These are phyloP conservation scores for Myoxocephalus aenaeus DNA, from an alignment of 2,797 vertebrate species.

Conservation along the genomic window DNA sequence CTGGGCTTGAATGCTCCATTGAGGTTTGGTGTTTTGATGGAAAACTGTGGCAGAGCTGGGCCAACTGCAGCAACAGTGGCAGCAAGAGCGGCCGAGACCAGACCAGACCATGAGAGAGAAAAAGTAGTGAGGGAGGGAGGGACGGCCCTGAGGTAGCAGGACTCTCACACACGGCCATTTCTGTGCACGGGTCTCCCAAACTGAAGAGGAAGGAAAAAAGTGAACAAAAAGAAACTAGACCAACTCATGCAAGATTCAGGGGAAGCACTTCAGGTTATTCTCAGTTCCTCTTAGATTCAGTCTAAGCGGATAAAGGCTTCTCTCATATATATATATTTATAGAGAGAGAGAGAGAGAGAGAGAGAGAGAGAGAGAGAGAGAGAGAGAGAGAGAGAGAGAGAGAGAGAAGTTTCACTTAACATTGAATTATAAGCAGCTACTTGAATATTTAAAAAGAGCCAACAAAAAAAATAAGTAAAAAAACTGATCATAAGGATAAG, in stretches of 20 bases:
- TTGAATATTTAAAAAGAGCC: neutral
- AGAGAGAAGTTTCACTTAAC: neutral
- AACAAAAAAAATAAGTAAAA: neutral
- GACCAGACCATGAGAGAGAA: constrained; percentile 47
- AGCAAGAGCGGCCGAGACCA: constrained; percentile 68
- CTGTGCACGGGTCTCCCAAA: constrained; percentile 59
- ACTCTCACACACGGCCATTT: constrained; percentile 59
- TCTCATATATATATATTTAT: constrained; percentile 1
- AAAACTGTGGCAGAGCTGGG: constrained; percentile 80
- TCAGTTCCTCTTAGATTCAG: constrained; percentile 47
- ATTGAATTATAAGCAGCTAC: constrained; percentile 1
- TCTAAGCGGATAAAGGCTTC: constrained; percentile 18
- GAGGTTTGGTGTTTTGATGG: constrained; percentile 86
- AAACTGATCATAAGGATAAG: neutral
- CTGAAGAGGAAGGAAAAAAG: constrained; percentile 61
- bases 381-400: neutral
- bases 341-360: neutral
- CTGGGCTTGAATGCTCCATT: constrained; percentile 82
- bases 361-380: neutral
- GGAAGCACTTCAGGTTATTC: constrained; percentile 59
- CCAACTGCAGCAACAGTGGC: constrained; percentile 77
- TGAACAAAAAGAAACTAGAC: constrained; percentile 56
- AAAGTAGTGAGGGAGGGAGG: constrained; percentile 41
- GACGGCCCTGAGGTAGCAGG: constrained; percentile 50
- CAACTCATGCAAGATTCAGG: constrained; percentile 41